These are phyloP conservation scores for Apomyelois bistriatella DNA, from an alignment of 2,888 invertebrate species.

Conservation along the genomic window DNA sequence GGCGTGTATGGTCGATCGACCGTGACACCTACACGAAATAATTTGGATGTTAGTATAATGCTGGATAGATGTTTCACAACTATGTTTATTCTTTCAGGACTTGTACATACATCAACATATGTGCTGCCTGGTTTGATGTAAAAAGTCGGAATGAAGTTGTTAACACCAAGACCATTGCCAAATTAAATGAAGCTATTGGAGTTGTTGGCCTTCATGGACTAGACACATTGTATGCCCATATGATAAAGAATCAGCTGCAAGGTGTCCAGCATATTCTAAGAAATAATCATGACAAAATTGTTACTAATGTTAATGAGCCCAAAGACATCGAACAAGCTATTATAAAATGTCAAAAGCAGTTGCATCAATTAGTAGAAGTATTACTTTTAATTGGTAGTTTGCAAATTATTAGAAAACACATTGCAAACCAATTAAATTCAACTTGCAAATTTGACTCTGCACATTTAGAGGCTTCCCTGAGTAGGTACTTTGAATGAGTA, in stretches of 20 bases:
- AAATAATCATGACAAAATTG: slow-evolving; percentile 49
- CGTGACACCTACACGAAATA: too few relatives aligned
- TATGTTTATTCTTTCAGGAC: slow-evolving; percentile 70
- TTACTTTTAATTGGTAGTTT: slow-evolving; percentile 91
- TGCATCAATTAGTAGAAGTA: slow-evolving; percentile 85
- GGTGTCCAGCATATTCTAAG: slow-evolving; percentile 74
- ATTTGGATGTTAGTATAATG: too few relatives aligned
- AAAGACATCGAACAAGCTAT: slow-evolving; percentile 83
- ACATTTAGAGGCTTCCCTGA: slow-evolving; percentile 90
- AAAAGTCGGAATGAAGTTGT: slow-evolving; percentile 90
- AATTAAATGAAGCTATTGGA: slow-evolving; percentile 89
- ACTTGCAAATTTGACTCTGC: slow-evolving; percentile 95
- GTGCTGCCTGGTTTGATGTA: slow-evolving; percentile 94
- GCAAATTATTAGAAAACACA: slow-evolving; percentile 91
- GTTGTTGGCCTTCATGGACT: slow-evolving; percentile 94
- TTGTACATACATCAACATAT: slow-evolving; percentile 90
- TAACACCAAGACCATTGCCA: slow-evolving; percentile 88
- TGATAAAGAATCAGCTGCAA: slow-evolving; percentile 92
- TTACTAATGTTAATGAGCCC: slow-evolving; percentile 68
- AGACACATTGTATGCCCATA: slow-evolving; percentile 92
- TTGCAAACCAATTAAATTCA: slow-evolving; percentile 89
- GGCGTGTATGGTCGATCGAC: too few relatives aligned
- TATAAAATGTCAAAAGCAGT: slow-evolving; percentile 84
- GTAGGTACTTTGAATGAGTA: slow-evolving; percentile 93
- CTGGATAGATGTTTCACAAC: too few relatives aligned